These are phyloP conservation scores for Psittacara wagleri DNA, from an alignment of 2,113 vertebrate genomes.

Conservation along the genomic window DNA sequence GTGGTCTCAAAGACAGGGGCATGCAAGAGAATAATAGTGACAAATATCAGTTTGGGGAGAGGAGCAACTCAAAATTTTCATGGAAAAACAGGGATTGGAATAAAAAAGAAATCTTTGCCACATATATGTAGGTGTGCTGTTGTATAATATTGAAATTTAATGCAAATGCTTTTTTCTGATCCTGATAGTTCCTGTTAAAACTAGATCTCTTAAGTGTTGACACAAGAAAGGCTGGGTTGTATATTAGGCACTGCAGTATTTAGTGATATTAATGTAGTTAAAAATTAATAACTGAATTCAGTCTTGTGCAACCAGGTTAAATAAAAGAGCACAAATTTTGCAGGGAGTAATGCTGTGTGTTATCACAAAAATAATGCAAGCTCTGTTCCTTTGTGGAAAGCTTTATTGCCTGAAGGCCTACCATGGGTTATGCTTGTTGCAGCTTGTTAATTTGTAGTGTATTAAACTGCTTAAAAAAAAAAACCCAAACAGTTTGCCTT, in stretches of 20 bases:
- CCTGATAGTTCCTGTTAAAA: background rate
- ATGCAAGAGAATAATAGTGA: background rate
- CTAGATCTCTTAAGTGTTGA: background rate
- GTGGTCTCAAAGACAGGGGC: background rate
- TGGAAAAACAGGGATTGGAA: background rate
- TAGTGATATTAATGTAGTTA: background rate
- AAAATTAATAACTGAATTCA: background rate
- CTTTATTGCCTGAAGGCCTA: background rate
- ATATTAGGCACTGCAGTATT: background rate
- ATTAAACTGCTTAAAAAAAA: background rate
- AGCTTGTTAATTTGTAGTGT: background rate
- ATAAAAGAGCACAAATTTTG: background rate
- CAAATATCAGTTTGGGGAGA: background rate
- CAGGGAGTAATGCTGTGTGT: background rate
- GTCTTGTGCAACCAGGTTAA: background rate
- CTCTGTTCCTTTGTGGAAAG: background rate
- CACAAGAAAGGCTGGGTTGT: background rate
- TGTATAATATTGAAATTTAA: background rate
- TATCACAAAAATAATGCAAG: background rate
- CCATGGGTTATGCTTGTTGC: background rate
- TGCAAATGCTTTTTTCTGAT: background rate
- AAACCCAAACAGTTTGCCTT: background rate
- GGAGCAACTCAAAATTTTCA: background rate
- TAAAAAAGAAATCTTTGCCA: background rate
- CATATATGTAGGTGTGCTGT: background rate